Conservation (phyloP, 2,113 vertebrate genomes). For the Heptranchias perlo region DNA sequence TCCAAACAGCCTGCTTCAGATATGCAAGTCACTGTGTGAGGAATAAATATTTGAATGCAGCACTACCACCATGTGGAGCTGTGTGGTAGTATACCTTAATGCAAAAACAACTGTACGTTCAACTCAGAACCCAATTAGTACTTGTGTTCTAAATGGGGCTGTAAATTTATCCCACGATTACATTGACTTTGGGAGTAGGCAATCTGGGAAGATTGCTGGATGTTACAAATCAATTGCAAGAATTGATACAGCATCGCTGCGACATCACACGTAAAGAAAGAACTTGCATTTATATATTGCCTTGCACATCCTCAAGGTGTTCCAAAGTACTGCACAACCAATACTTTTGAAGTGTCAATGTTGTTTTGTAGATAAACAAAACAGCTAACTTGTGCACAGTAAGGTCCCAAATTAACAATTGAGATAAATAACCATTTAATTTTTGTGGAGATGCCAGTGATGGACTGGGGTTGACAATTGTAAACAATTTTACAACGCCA, state of each 20-base stretch:
- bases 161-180: neutral
- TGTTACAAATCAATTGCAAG: neutral
- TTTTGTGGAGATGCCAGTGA: neutral
- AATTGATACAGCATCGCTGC: neutral
- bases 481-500: too few relatives aligned
- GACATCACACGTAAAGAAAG: neutral
- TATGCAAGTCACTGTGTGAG: neutral
- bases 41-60: neutral
- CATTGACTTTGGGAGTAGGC: neutral
- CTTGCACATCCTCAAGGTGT: neutral
- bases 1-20: neutral
- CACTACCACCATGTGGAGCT: neutral
- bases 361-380: neutral
- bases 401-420: neutral
- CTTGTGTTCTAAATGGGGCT: neutral
- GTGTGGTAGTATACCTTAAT: neutral
- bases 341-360: neutral
- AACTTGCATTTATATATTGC: neutral
- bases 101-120: neutral
- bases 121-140: neutral
- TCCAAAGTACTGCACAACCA: neutral
- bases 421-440: neutral
- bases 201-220: neutral
- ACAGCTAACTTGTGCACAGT: neutral
- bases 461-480: too few relatives aligned